A percentile compares a stretch with the other conserved stretches of the same genome.
These are phyloP conservation scores for Origma solitaria DNA, from an alignment of 2,113 vertebrate genomes.

Conservation along the genomic window DNA sequence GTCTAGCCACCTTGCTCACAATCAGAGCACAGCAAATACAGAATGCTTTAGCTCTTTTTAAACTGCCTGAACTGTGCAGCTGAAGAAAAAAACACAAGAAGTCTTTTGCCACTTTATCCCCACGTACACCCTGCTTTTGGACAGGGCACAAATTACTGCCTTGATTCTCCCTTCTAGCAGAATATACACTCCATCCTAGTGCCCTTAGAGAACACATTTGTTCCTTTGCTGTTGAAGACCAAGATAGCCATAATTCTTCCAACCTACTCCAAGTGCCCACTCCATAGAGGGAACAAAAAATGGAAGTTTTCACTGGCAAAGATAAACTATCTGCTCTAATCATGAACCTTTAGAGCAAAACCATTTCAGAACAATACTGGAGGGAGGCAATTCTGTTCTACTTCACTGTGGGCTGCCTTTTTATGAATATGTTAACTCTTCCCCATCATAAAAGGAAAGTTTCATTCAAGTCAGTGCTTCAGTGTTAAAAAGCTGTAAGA, in stretches of 20 bases:
- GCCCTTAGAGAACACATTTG: not conserved
- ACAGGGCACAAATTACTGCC: not conserved
- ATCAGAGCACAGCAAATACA: not conserved
- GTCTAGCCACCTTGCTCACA: not conserved
- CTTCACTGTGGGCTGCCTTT: not conserved
- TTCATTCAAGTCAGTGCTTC: not conserved
- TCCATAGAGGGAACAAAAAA: not conserved
- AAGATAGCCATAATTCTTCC: not conserved
- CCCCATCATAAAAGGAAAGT: not conserved
- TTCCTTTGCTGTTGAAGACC: not conserved
- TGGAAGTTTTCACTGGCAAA: not conserved
- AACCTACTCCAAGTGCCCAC: not conserved
- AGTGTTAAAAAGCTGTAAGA: not conserved
- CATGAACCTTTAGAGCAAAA: not conserved
- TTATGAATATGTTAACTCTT: not conserved
- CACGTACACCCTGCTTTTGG: not conserved
- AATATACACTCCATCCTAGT: not conserved
- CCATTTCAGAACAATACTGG: not conserved
- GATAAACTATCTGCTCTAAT: not conserved
- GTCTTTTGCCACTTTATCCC: not conserved
- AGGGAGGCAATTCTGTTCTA: not conserved
- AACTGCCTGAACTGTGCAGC: not conserved
- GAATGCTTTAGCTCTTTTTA: not conserved
- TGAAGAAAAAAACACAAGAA: not conserved
- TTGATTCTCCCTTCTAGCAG: not conserved